Base-by-base conservation (phyloP, 2,113 vertebrate genomes). In the Xenus cinereus region DNA sequence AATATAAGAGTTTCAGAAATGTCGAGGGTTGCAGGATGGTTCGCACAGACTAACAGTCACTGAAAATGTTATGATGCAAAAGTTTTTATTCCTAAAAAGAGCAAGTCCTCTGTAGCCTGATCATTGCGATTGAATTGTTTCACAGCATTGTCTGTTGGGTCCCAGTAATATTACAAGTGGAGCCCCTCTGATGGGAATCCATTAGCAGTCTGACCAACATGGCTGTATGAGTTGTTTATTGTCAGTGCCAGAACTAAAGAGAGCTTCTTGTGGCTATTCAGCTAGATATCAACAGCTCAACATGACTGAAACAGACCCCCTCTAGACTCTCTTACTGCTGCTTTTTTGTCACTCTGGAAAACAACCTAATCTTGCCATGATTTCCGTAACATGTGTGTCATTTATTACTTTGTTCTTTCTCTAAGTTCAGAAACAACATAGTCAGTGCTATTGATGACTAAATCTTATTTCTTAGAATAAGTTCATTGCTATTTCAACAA, bases 331-430 rank as follows among this genome's bases (percentile, higher is more conserved):
- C 3, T 8, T 89, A 23, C 39, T 76, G 28, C 59, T 93, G 68
- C 43, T 73, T 91, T 39, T 20, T 53, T 89, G 68, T 91, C 51
- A 19, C 51, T 62, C 63, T 71, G 54, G 64, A 63, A 89, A 92
- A 77, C 20, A 64, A 33, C 12, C 45, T 78, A 11, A 46, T 62
- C 48, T 81, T 84, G 18, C 43, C n/a, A 18, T 33, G 50, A 14
- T 23, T 8, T 80, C 71, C 20, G 6, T 73, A 72, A 59, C 1
- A 23, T 7, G 2, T 14, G 4, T 66, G 10, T 48, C 35, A n/a
- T 32, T 79, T 88, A 41, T 66, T 93, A 37, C 32, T 89, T 67
- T 53, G 4, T 45, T 67, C 10, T 75, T 76, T 68, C 28, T 57
- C 14, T 37, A 22, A 50, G 6, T 86, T 80, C 59, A 62, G 68